Conservation (phyloP, 1,140 invertebrate species). For the Alviniconcha marisindica region DNA sequence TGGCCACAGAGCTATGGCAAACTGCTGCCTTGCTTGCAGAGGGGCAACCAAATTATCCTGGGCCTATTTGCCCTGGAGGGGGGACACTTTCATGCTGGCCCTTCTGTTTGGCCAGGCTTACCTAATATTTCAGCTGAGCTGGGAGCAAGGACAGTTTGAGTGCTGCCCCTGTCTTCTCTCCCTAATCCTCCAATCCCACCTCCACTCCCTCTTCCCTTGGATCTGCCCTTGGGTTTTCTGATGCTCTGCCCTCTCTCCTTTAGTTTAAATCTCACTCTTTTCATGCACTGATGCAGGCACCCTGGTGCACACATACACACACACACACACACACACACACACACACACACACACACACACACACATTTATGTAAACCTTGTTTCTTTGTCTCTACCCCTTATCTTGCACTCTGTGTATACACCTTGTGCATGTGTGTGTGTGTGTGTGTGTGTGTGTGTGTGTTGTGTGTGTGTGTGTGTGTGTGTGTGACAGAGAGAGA, state of each 20-base stretch:
- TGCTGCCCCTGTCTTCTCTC: neutral
- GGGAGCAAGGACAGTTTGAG: conserved; percentile 24
- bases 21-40: neutral
- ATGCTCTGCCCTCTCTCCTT: neutral
- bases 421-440: no score
- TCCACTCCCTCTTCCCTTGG: neutral
- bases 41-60: conserved; percentile 35
- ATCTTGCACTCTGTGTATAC: no score
- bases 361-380: no score
- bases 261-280: no score
- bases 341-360: no score
- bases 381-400: no score
- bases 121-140: conserved; percentile 27
- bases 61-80: conserved; percentile 8
- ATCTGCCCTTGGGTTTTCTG: neutral
- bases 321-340: no score
- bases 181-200: conserved; percentile 17
- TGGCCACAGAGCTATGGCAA: neutral
- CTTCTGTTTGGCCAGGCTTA: conserved; percentile 27
- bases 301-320: no score
- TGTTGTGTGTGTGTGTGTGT: no score
- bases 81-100: neutral
- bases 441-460: no score
- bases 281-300: no score
- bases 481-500: no score